Evolutionary conservation across 2,113 vertebrate species (phyloP), one percentile per base, ranked within the genome.

Genomic region (Megaleporinus macrocephalus): DNA sequence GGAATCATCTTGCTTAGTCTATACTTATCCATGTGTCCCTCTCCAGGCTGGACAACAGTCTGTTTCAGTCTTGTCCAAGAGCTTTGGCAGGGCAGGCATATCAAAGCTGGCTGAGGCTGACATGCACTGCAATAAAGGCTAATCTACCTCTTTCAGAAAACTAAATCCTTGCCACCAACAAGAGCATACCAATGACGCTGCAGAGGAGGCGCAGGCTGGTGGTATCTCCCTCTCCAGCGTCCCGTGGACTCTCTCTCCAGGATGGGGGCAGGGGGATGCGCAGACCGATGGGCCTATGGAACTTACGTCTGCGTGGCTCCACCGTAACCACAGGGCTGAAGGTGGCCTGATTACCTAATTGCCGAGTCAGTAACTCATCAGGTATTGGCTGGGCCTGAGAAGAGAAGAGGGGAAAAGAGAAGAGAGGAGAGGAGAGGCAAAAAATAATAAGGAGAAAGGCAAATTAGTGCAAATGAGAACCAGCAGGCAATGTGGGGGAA

Each of bases 321-420:
- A 99, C 97, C 0, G 98, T 99, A 71, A 99, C 97, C 0, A 99
- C 97, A 10, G 98, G 98, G 90, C 98, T 98, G 95, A 99, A 99
- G 0, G 98, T 98, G 0, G 98, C 98, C 90, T 99, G 97, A 91
- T 98, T 99, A 62, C 98, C 98, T 70, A 99, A 94, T 65, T 99
- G 95, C 80, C 96, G 95, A 1, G 97, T 98, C 88, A 99, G 95
- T 82, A 99, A 87, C 79, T 99, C 98, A 0, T 99, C 98, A 0
- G 97, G 98, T 73, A 99, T 96, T 0, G 98, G 96, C 90, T 99
- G 98, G 0, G 98, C 97, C 98, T 99, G 90, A 7, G 10, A 47
- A 24, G 36, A 27, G 61, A 24, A 76, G 55, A 13, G 29, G 24
- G 36, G 22, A 12, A 47, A 44, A 86, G 65, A 47, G 55, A 30